Conservation (phyloP, 2,797 vertebrate genomes). For the Eremophila alpestris region DNA sequence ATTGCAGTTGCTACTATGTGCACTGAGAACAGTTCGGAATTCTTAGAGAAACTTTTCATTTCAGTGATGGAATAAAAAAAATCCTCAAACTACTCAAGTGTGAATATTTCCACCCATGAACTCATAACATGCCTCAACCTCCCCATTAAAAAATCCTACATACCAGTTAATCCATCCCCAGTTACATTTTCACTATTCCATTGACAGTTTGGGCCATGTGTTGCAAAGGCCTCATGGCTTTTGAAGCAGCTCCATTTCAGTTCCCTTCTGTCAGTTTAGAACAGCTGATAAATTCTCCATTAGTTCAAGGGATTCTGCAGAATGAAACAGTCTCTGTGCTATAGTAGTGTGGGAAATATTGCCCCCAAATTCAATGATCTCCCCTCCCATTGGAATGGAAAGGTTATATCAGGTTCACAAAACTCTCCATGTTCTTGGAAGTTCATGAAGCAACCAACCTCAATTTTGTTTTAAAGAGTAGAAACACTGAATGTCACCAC, state of each 20-base stretch:
- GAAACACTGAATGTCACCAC: background rate
- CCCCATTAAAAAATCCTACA: background rate
- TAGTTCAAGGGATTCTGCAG: background rate
- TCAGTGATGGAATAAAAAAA: background rate
- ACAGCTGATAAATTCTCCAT: background rate
- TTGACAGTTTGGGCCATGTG: accelerated
- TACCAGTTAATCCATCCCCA: background rate
- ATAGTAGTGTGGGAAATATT: background rate
- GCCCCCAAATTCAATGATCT: background rate
- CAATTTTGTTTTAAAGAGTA: background rate
- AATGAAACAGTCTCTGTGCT: background rate
- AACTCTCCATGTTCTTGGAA: background rate
- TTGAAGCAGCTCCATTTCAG: background rate
- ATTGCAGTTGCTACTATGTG: background rate
- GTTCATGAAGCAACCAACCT: background rate
- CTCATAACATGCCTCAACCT: background rate
- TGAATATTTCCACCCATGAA: background rate
- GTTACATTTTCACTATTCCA: background rate
- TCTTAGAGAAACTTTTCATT: background rate
- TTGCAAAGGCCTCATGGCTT: background rate
- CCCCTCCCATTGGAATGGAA: background rate
- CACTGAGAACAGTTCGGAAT: background rate
- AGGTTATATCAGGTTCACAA: background rate
- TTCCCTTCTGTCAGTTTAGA: background rate
- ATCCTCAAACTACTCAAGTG: background rate